Percentiles rank a stretch among this genome's conserved stretches.
phyloP scores from a whole-genome alignment of 2,797 vertebrate species.

The Crotalus adamanteus region DNA sequence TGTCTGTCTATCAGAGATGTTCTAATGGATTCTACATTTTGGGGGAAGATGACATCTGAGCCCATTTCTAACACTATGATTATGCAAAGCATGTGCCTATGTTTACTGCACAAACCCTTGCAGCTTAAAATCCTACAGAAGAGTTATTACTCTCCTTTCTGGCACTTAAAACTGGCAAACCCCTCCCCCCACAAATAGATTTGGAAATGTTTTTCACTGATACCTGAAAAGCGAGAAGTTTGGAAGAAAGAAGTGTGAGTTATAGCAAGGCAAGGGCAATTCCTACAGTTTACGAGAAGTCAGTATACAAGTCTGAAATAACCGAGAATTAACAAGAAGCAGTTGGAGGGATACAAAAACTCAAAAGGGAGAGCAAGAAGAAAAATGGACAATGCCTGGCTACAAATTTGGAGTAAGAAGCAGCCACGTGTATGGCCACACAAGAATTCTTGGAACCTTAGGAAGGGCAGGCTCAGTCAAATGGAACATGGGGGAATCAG shows the following conservation, averaged over 20 bases:
- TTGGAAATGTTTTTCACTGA: background rate
- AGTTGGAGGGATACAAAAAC: background rate
- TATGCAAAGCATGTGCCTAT: background rate
- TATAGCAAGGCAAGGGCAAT: background rate
- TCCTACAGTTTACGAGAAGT: too few relatives aligned
- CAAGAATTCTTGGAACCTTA: background rate
- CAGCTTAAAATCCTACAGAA: background rate
- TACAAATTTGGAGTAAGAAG: background rate
- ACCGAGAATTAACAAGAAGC: background rate
- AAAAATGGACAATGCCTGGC: background rate
- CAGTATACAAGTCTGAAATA: background rate
- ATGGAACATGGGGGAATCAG: background rate
- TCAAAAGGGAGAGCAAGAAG: too few relatives aligned
- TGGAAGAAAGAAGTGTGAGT: background rate
- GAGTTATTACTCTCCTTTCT: background rate
- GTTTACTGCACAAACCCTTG: background rate
- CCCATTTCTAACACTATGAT: background rate
- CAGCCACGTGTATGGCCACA: background rate
- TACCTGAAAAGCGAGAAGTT: background rate
- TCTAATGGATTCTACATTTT: background rate
- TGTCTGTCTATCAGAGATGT: background rate
- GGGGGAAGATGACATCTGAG: background rate
- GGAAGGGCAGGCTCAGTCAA: background rate
- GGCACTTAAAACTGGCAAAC: background rate
- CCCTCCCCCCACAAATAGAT: background rate